Base-by-base conservation (phyloP, 2,888 invertebrate species). In the Hypomecis punctinalis region DNA sequence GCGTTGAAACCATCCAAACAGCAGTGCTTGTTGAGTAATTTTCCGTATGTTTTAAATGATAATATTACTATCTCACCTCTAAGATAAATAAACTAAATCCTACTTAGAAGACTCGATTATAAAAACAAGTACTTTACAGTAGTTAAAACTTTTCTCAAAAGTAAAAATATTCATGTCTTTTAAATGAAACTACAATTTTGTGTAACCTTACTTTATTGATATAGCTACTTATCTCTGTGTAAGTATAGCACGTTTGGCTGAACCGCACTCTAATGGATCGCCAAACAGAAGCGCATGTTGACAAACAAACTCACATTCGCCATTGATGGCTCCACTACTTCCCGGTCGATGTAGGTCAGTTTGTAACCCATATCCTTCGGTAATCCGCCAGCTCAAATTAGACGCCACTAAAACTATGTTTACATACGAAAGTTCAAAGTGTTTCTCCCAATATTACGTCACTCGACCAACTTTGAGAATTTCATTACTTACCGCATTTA, bases 241-340 rank as follows among this genome's bases (percentile, higher is more conserved):
- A n/a, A n/a, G n/a, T 33, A 47, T 66, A 61, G 68, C 68, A 53
- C 48, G 54, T 71, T 71, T 71, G 71, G 71, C 70, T 73, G 82
- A 23, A 76, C 80, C 84, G 80, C 81, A 85, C 80, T 85, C 86
- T 89, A 90, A 91, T 90, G 88, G 89, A 76, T 85, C 73, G 78
- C 79, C 86, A 89, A 90, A 90, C 86, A 88, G 67, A 66, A 73
- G 75, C 76, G 72, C 69, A 71, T 83, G 82, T 86, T 87, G 69
- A 79, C 76, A 78, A 76, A 76, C 72, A 74, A 67, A 70, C 69
- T 70, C 68, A 67, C 71, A 72, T 70, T 68, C 71, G 70, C 63
- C 71, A 72, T 72, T 69, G 73, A 67, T 67, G 73, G 68, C 67
- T 71, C 59, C 67, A 69, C 68, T 74, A 74, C 72, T 76, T 74